Conservation (phyloP, 1,140 invertebrate genomes). For the Watersipora subatra region DNA sequence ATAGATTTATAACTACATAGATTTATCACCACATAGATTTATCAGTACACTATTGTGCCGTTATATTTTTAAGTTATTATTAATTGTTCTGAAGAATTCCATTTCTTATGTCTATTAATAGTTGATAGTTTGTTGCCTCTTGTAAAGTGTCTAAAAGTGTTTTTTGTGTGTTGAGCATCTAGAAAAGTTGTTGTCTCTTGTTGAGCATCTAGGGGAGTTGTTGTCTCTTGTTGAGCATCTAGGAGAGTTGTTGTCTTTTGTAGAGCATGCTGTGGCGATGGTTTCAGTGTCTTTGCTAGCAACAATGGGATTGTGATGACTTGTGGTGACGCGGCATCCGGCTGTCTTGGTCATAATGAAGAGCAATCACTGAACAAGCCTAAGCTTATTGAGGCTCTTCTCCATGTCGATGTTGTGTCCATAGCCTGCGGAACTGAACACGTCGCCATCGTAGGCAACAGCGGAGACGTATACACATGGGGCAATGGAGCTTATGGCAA, state of each 20-base stretch:
- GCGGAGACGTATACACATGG: constrained; percentile 55
- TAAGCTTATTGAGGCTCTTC: constrained; percentile 48
- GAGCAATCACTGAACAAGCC: constrained; percentile 48
- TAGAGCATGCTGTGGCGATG: constrained; percentile 38
- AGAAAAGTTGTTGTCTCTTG: background rate
- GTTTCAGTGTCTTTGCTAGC: constrained; percentile 52
- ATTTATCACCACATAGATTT: too few relatives aligned
- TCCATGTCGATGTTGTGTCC: constrained; percentile 49
- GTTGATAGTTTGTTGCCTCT: too few relatives aligned
- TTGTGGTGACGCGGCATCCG: constrained; percentile 53
- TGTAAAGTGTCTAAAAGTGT: background rate
- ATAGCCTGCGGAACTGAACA: constrained; percentile 54
- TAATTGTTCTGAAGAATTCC: background rate
- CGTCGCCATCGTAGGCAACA: constrained; percentile 49
- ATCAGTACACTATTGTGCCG: too few relatives aligned
- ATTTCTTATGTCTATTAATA: too few relatives aligned
- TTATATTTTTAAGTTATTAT: background rate
- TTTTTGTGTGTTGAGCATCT: background rate
- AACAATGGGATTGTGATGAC: constrained; percentile 56
- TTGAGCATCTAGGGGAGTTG: background rate
- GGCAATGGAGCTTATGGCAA: constrained; percentile 51
- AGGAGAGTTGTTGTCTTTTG: constrained; percentile 4
- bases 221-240: background rate
- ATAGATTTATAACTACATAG: background rate
- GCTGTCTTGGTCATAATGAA: constrained; percentile 56